phyloP scores from a whole-genome alignment of 2,113 vertebrate species.

The Mola mola region DNA sequence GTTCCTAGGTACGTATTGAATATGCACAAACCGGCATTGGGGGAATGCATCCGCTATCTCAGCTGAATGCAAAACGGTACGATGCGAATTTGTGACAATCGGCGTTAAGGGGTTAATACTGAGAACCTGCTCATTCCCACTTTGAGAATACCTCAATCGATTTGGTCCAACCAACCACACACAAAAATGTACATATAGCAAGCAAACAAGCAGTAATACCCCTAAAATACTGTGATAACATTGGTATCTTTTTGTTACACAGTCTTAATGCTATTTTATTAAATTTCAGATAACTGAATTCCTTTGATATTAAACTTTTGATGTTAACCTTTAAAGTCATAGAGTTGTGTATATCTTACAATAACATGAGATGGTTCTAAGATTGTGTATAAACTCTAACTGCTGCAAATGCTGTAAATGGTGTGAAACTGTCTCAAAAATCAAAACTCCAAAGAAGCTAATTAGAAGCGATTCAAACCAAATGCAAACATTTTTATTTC shows the following conservation, averaged over 20 bases:
- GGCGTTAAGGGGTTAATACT: too few relatives aligned
- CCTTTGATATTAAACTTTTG: slow-evolving; percentile 24
- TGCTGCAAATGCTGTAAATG: slow-evolving; percentile 41
- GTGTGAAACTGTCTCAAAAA: slow-evolving; percentile 15
- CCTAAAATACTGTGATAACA: slow-evolving; percentile 1
- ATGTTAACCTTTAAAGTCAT: slow-evolving; percentile 18
- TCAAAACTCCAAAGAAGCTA: background rate
- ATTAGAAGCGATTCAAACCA: slow-evolving; percentile 9
- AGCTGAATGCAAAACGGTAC: too few relatives aligned
- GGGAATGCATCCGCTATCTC: too few relatives aligned
- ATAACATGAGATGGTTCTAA: slow-evolving; percentile 19
- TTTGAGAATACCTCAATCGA: background rate
- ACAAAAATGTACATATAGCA: background rate
- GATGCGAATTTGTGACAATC: too few relatives aligned
- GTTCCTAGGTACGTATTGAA: too few relatives aligned
- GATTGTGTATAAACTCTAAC: slow-evolving; percentile 43
- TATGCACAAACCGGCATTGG: too few relatives aligned
- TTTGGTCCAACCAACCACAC: background rate
- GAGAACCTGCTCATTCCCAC: too few relatives aligned
- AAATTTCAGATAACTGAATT: slow-evolving; percentile 30
- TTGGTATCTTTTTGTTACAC: background rate
- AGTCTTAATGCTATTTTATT: background rate
- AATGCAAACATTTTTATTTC: slow-evolving; percentile 59
- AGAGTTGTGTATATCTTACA: slow-evolving; percentile 23
- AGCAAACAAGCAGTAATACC: slow-evolving; percentile 1